Base-by-base conservation (phyloP, 2,888 invertebrate species). In the Eilema depressum region DNA sequence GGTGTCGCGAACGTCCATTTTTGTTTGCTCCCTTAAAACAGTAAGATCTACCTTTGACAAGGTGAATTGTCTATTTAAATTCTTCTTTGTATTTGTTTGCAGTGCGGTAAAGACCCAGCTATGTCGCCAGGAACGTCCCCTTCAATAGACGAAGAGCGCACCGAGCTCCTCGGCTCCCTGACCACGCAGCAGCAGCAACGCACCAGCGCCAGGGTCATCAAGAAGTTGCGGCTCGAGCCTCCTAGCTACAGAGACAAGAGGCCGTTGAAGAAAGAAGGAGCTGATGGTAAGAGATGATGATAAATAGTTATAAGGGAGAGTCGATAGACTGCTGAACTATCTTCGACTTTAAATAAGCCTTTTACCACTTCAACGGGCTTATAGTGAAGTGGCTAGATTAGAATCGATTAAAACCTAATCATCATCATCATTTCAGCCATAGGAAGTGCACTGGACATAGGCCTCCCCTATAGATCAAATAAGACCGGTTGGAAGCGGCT, bases 171-270 rank as follows among this genome's bases (percentile, higher is more conserved):
- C n/a, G 97, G 97, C 20, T 97, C 97, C 0, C 93, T 97, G 61
- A 97, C 97, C n/a, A 97, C 96, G 26, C 91, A 94, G 86, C 96
- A 96, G 91, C 95, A 95, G 83, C 95, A 95, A 70, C 92, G 97
- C 56, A 97, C 97, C 59, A 97, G 97, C 90, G 97, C 97, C 0
- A 95, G 98, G 75, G 98, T 97, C 75, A 97, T 97, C 82, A 97
- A 98, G 91, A 98, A 97, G 89, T 96, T 97, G 90, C 96, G 96
- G 80, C 95, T 97, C 62, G 97, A 97, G 70, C 94, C 94, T 5
- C 91, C 87, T 0, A 83, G 80, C 17, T 88, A 93, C 0, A 83
- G 84, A 61, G 88, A 93, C 69, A 93, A 92, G 86, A 86, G 86
- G 71, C 20, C 64, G 1, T 83, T 70, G 62, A 89, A 86, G 69